Base-by-base conservation (phyloP, 2,113 vertebrate genomes). In the Scopus umbretta region DNA sequence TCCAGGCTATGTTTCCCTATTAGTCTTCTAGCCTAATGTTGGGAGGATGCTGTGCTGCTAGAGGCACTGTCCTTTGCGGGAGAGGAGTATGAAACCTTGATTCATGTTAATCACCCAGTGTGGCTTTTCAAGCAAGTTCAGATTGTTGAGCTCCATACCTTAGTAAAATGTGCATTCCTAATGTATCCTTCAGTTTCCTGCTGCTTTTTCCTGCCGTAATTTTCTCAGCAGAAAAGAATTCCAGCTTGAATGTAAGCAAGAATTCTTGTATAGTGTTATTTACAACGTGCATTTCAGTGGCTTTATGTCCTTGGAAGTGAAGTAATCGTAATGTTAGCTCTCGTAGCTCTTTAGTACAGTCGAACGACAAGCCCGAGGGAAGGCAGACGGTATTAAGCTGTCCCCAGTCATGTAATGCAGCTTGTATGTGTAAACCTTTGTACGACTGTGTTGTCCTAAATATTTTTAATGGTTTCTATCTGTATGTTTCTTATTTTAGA, bases 401-500 rank as follows among this genome's bases (percentile, higher is more conserved):
- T 80, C 42, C 50, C 21, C 32, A 29, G 23, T 71, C 38, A 85
- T 63, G 45, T 73, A 76, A 80, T 92, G 74, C 59, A 74, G 21
- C 30, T 86, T 82, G 43, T 47, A 17, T 50, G 12, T 91, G n/a
- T 82, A 82, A 80, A 61, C 71, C 17, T 88, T 63, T 66, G n/a
- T 70, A 62, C 29, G 42, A 13, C 14, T 76, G 14, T 42, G 20
- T 40, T 88, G 78, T 80, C 76, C 62, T 74, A 89, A 88, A 67
- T 96, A 66, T 90, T 92, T 68, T 83, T 90, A 82, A 78, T 82
- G 47, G 26, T 16, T 92, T 91, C 58, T 85, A 47, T 82, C 58
- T 90, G 34, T 84, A 22, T 90, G 45, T 81, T 88, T 92, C 75
- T 86, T 95, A 63, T 95, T 97, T 89, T 90, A 99, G 99, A 98